phyloP scores from a whole-genome alignment of 1,140 invertebrate genomes.

The Drosophila ananassae region DNA sequence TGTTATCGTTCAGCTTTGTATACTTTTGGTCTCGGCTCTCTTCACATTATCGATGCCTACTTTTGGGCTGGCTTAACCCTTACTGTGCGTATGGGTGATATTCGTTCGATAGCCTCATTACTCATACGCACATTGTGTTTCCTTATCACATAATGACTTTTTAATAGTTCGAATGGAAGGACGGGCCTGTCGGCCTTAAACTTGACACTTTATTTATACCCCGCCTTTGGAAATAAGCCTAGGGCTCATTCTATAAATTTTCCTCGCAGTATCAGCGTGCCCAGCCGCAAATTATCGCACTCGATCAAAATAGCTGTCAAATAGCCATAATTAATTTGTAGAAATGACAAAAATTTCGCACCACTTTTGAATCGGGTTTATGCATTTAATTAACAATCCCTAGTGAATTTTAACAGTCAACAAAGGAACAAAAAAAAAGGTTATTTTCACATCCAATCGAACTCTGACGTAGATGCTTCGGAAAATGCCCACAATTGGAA shows the following conservation, averaged over 20 bases:
- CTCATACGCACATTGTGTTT: not conserved
- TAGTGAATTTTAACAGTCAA: slow-evolving; percentile 55
- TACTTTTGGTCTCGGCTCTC: slow-evolving; percentile 39
- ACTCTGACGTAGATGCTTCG: slow-evolving; percentile 39
- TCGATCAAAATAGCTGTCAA: slow-evolving; percentile 71
- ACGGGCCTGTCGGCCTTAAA: slow-evolving; percentile 6
- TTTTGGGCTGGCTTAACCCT: slow-evolving; percentile 50
- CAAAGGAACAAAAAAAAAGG: slow-evolving; percentile 17
- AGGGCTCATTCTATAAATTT: slow-evolving; percentile 42
- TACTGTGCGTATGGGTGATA: not conserved
- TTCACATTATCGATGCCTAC: slow-evolving; percentile 16
- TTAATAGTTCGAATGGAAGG: slow-evolving; percentile 55
- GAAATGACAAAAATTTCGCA: slow-evolving; percentile 65
- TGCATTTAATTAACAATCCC: slow-evolving; percentile 42
- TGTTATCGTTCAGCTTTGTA: slow-evolving; percentile 19
- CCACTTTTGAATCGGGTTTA: slow-evolving; percentile 37
- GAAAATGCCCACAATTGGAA: slow-evolving; percentile 36
- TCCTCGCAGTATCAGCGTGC: slow-evolving; percentile 38
- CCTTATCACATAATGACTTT: slow-evolving; percentile 67
- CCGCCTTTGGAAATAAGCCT: slow-evolving; percentile 14
- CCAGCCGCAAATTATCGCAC: slow-evolving; percentile 53
- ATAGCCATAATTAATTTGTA: slow-evolving; percentile 48
- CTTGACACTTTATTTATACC: slow-evolving; percentile 38
- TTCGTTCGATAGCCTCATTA: not conserved
- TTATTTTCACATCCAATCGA: slow-evolving; percentile 34